Conservation (phyloP, 2,888 invertebrate genomes). For the Oeneis ivallda region DNA sequence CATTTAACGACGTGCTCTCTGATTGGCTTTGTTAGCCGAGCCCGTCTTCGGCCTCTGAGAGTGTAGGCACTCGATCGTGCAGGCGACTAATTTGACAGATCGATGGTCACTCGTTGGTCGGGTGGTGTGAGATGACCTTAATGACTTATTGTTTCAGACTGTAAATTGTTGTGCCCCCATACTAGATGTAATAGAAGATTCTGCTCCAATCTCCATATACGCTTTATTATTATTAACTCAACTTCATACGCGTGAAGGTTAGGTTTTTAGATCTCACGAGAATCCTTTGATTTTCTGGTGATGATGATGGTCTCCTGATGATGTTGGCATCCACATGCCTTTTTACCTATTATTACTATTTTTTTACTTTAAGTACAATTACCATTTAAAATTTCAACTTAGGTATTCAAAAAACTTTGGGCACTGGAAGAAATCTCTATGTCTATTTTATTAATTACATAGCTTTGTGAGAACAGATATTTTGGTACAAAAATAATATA, state of each 20-base stretch:
- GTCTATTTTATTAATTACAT: too few species aligned
- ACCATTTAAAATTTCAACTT: too few species aligned
- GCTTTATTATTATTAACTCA: background rate
- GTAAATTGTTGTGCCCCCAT: constrained; percentile 2
- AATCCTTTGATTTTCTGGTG: too few species aligned
- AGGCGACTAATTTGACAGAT: constrained; percentile 78
- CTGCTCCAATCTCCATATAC: background rate
- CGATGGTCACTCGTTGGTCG: constrained; percentile 60
- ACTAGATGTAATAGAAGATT: background rate
- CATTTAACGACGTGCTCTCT: constrained; percentile 64
- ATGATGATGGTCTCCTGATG: too few species aligned
- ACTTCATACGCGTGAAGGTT: too few species aligned
- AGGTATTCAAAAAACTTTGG: too few species aligned
- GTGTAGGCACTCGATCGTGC: constrained; percentile 54
- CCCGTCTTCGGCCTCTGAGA: constrained; percentile 69
- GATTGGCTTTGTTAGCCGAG: constrained; percentile 78
- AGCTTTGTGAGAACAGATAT: too few species aligned
- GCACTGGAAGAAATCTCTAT: too few species aligned
- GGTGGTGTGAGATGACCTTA: constrained; percentile 62
- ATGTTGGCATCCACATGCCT: too few species aligned
- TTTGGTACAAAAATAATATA: background rate
- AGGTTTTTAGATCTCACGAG: too few species aligned
- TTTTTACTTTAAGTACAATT: too few species aligned
- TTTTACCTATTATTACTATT: too few species aligned
- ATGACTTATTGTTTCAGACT: constrained; percentile 43